phyloP scores from a whole-genome alignment of 2,797 vertebrate species.

The Poecile montanus region DNA sequence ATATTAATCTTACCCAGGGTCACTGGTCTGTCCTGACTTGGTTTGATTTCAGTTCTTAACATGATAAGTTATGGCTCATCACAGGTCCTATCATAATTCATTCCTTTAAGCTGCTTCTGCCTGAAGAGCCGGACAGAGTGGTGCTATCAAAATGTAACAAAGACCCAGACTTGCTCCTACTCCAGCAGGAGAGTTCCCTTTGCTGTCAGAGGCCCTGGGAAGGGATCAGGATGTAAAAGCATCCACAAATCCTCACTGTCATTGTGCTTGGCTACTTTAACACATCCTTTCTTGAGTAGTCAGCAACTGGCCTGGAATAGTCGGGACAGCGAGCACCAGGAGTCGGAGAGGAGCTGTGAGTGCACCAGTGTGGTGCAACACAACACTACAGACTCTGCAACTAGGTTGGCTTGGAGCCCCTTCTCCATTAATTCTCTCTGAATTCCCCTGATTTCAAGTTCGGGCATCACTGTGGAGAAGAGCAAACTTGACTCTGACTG shows the following conservation, averaged over 20 bases:
- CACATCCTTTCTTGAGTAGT: background rate
- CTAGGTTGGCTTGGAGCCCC: background rate
- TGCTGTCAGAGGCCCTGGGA: background rate
- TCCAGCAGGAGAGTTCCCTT: background rate
- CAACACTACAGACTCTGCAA: background rate
- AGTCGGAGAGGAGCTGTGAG: background rate
- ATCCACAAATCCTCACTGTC: rapidly evolving
- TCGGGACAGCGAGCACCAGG: background rate
- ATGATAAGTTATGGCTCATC: background rate
- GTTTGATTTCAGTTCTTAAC: background rate
- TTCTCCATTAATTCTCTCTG: background rate
- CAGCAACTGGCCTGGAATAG: background rate
- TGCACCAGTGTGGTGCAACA: rapidly evolving
- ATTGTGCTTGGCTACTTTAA: background rate
- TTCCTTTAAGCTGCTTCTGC: background rate
- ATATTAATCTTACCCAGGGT: background rate
- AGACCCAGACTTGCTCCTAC: rapidly evolving
- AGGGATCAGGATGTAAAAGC: background rate
- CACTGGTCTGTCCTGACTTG: background rate
- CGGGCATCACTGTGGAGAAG: background rate
- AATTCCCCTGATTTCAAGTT: background rate
- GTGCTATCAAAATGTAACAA: background rate
- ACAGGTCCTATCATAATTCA: background rate
- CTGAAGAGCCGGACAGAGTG: background rate
- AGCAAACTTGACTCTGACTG: background rate